These are phyloP conservation scores for Luperina nickerlii DNA, from an alignment of 2,888 invertebrate genomes.

Conservation along the genomic window DNA sequence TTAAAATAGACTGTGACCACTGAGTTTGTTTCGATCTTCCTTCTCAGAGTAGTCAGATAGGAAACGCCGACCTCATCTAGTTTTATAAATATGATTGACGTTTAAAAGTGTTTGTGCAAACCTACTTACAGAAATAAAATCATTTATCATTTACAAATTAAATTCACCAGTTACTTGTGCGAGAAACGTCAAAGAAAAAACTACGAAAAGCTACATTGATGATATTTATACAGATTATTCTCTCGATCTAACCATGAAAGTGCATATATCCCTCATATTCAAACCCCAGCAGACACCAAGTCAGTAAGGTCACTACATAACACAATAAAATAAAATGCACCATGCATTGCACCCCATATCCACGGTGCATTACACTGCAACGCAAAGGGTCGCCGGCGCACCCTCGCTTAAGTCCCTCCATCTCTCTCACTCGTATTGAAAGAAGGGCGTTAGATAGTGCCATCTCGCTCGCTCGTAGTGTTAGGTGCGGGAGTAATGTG, in stretches of 20 bases:
- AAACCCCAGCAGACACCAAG: slow-evolving; percentile 3
- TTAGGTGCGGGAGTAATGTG: slow-evolving; percentile 43
- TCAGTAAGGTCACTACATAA: slow-evolving; percentile 37
- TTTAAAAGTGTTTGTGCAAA: no score
- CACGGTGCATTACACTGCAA: slow-evolving; percentile 66
- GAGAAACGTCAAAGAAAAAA: not conserved
- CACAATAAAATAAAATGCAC: slow-evolving; percentile 58
- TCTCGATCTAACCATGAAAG: not conserved
- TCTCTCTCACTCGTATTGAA: slow-evolving; percentile 46
- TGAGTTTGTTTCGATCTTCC: no score
- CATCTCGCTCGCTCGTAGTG: slow-evolving; percentile 26
- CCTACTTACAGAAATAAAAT: no score
- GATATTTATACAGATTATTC: not conserved
- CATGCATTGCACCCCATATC: slow-evolving; percentile 60
- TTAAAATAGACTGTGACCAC: no score
- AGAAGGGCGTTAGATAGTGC: not conserved
- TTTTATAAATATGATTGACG: no score
- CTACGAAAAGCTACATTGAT: not conserved
- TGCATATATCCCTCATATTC: not conserved
- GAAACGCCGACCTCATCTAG: no score
- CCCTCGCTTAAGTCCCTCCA: slow-evolving; percentile 57
- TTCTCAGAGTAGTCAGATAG: no score
- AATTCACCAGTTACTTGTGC: not conserved
- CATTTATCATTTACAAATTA: no score
- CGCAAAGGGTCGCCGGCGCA: slow-evolving; percentile 72